Conservation (phyloP, 2,797 vertebrate genomes). For the Sebastes cheni region DNA sequence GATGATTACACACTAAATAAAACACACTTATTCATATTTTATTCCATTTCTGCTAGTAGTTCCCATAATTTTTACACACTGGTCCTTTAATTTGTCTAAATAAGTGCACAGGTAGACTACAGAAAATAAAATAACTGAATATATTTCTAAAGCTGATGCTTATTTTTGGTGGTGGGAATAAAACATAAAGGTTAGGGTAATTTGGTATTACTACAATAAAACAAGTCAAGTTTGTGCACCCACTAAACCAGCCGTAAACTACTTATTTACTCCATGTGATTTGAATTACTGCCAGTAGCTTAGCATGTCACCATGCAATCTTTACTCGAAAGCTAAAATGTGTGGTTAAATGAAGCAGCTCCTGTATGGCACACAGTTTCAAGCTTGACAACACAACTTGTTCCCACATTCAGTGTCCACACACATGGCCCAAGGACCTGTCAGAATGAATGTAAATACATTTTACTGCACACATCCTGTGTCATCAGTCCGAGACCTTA, state of each 20-base stretch:
- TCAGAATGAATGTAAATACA: not conserved
- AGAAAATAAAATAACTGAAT: not conserved
- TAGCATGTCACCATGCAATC: not conserved
- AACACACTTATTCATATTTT: too few relatives aligned
- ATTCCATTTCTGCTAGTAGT: too few relatives aligned
- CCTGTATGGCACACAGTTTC: not conserved
- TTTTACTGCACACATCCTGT: slow-evolving; percentile 38
- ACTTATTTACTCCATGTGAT: not conserved
- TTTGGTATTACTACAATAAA: not conserved
- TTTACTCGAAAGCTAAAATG: not conserved
- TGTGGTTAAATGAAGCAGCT: not conserved
- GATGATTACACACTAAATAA: too few relatives aligned
- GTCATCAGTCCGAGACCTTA: slow-evolving; percentile 32
- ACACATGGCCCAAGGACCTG: not conserved
- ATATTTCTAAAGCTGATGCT: not conserved
- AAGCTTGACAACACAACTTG: not conserved
- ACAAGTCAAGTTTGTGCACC: not conserved
- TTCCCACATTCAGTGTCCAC: not conserved
- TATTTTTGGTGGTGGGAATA: not conserved
- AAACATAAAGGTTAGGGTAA: not conserved
- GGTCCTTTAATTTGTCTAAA: too few relatives aligned
- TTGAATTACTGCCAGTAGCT: not conserved
- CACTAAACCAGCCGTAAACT: not conserved
- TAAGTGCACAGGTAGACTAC: too few relatives aligned
- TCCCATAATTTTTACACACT: too few relatives aligned